Conservation (phyloP, 2,113 vertebrate species). For the Isurus oxyrinchus region DNA sequence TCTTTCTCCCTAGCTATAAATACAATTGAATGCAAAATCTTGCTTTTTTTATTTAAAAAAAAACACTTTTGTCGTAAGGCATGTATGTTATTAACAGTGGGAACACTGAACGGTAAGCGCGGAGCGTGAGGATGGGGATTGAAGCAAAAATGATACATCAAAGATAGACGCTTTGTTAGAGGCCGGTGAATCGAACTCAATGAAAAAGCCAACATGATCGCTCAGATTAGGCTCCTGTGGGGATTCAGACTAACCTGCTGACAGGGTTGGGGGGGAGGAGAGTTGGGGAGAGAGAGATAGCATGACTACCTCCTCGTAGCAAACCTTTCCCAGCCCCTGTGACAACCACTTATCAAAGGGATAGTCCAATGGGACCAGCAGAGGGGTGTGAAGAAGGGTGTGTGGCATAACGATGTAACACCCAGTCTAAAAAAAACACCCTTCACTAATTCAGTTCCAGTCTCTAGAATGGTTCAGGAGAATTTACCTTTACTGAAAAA, state of each 20-base stretch:
- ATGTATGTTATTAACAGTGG: neutral
- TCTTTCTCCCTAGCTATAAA: neutral
- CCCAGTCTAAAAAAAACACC: neutral
- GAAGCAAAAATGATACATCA: neutral
- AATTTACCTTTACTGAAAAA: neutral
- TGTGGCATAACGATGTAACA: neutral
- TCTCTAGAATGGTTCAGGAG: neutral
- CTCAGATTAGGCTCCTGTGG: neutral
- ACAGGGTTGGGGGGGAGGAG: neutral
- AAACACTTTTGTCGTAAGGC: neutral
- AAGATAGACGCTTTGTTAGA: neutral
- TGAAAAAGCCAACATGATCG: neutral
- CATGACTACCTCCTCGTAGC: neutral
- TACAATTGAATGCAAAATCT: neutral
- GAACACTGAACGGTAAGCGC: neutral
- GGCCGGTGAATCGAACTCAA: neutral
- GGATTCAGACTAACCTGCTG: neutral
- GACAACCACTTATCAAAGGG: neutral
- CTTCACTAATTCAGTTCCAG: neutral
- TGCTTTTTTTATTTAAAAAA: neutral
- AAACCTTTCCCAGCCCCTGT: neutral
- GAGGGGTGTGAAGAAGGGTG: neutral
- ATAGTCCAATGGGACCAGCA: neutral
- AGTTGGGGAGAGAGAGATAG: neutral
- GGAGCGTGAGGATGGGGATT: neutral